These are phyloP conservation scores for Phocides pigmalion DNA, from an alignment of 1,140 invertebrate species.

Conservation along the genomic window DNA sequence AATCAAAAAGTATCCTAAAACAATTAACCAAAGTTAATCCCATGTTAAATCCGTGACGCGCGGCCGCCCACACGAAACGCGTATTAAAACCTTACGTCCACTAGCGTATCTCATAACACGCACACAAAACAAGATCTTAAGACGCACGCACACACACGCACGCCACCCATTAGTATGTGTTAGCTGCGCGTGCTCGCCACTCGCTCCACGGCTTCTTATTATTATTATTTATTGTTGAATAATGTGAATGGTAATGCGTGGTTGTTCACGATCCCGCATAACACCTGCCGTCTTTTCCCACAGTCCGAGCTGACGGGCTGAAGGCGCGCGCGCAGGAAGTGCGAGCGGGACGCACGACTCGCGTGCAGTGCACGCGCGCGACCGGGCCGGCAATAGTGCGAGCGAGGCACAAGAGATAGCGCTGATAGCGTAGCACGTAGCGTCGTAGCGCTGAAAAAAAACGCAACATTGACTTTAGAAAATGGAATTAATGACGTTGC, in stretches of 20 bases:
- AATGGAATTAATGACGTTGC: constrained; percentile 33
- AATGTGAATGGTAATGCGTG: constrained; percentile 83
- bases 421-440: constrained; percentile 65
- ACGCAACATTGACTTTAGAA: constrained; percentile 33
- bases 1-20: constrained; percentile 66
- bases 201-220: constrained; percentile 81
- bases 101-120: constrained; percentile 51
- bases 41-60: constrained; percentile 70
- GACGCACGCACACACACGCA: constrained; percentile 56
- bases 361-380: constrained; percentile 71
- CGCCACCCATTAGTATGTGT: constrained; percentile 70
- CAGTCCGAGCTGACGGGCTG: constrained; percentile 68
- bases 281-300: constrained; percentile 83
- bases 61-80: constrained; percentile 73
- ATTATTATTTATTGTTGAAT: constrained; percentile 84
- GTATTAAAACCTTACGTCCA: constrained; percentile 60
- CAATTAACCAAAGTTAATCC: constrained; percentile 76
- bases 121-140: constrained; percentile 50
- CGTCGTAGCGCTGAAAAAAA: constrained; percentile 53
- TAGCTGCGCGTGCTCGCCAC: constrained; percentile 79
- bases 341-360: constrained; percentile 57
- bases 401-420: constrained; percentile 48
- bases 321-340: constrained; percentile 73
- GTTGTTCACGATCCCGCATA: constrained; percentile 82
- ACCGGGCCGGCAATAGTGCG: constrained; percentile 42